Base-by-base conservation (phyloP, 1,140 invertebrate species). In the Anoplolepis gracilipes region DNA sequence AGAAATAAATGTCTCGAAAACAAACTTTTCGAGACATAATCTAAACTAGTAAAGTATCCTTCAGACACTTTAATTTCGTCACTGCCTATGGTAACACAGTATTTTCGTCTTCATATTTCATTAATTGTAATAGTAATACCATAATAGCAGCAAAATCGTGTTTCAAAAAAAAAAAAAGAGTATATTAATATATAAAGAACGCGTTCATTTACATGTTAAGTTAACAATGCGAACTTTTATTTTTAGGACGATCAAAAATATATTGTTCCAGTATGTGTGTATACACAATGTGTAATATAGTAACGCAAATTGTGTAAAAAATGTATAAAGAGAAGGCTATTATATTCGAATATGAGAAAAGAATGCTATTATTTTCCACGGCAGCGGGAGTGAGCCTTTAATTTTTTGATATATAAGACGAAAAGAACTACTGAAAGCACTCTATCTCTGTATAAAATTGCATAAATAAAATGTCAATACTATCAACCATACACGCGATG, bases 61-160 rank as follows among this genome's bases (percentile, higher is more conserved):
- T 77, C 16, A 67, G 69, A 86, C n/a, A n/a, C 13, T 84, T 67
- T 25, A 69, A 72, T 77, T 42, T 86, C 19, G 6, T 87, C 73
- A 87, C 85, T 85, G 81, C 82, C 73, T 73, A 46, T 62, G 39
- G 11, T 53, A 84, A 55, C 53, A 59, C 64, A 76, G 61, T 82
- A 75, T 77, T 72, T 87, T 62, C 36, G 13, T 36, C 36, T 67
- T 39, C 42, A 59, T 65, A 49, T 46, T 62, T 79, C n/a, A 13
- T 49, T 42, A 81, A 22, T 79, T 61, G n/a, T 39, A 36, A 19
- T 7, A n/a, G n/a, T n/a, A 64, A 64, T 22, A 16, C 36, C 72
- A 62, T 76, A 33, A 49, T 49, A 49, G 46, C 46, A 49, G 5
- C 16, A 49, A 49, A 49, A 61, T 65, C 62, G 13, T 22, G 46